These are phyloP conservation scores for Oenanthe melanoleuca DNA, from an alignment of 2,113 vertebrate species.

Conservation along the genomic window DNA sequence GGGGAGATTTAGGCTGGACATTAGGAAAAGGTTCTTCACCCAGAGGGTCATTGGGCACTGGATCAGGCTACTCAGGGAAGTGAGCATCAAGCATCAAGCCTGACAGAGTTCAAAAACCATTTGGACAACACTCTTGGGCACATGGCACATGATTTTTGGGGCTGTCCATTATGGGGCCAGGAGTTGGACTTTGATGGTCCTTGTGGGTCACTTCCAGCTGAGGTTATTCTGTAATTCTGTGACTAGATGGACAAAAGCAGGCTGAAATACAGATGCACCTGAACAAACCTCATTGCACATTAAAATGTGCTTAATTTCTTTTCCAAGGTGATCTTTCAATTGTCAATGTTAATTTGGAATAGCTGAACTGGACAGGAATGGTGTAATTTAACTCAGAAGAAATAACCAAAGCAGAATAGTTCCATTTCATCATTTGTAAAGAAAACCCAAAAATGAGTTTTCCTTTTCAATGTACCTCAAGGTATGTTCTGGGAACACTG, in stretches of 20 bases:
- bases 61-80: not conserved
- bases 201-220: not conserved
- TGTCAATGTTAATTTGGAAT: not conserved
- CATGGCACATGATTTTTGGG: not conserved
- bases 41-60: not conserved
- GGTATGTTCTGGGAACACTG: not conserved
- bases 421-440: not conserved
- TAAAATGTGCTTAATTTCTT: not conserved
- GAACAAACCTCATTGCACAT: not conserved
- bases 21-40: not conserved
- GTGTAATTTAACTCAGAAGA: not conserved
- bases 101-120: not conserved
- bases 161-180: not conserved
- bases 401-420: not conserved
- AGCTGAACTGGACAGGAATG: not conserved
- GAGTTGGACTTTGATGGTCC: not conserved
- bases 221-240: not conserved
- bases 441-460: not conserved
- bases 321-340: not conserved
- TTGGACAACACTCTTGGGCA: not conserved
- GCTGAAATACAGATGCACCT: not conserved
- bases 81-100: not conserved
- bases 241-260: not conserved
- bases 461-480: not conserved
- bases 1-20: not conserved